Evolutionary conservation across 37 sponge, comb jelly and placozoan species (phyloP), one percentile per base, ranked within the genome.

Genomic region (Dysidea cf. avara): DNA sequence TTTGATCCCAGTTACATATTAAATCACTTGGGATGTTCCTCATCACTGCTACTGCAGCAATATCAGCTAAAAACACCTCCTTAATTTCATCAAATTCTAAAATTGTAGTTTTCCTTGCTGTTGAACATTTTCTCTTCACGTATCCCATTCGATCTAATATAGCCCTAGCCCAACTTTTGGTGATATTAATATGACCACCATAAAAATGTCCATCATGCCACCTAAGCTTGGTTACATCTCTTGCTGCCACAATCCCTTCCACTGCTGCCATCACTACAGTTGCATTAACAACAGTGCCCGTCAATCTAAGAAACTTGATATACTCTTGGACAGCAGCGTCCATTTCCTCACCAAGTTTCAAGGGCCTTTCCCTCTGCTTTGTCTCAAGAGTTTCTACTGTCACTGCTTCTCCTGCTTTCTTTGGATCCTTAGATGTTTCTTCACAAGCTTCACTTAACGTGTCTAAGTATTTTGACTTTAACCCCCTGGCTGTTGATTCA

Each of bases 1-100:
- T 79, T 51, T 85, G 86, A 72, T 85, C 86, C 74, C 73, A 85
- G 32, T 85, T 85, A 31, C 78, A 46, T 0, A 85, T 33, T 34
- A 78, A 53, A 16, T 56, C 50, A 31, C 39, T 39, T 53, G 71
- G 79, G 6, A 85, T 64, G n/a, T 62, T 72, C 4, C 54, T 39
- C 74, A 64, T 79, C 11, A 34, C 30, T 22, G 71, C 79, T 16
- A 20, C 68, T 22, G 56, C 86, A 7, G 30, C 21, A 1, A 85
- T 63, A 47, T 79, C 59, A 22, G 32, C 32, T 17, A 85, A 55
- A 69, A 37, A 85, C 38, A 63, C 51, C 17, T 9, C 72, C 47
- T 79, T 85, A 21, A 75, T 30, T 12, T 53, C 70, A 33, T 53
- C 53, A 79, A 80, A 86, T 13, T 72, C 48, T 0, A 46, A 48